Conservation (phyloP, 2,113 vertebrate genomes). For the Lagopus muta region DNA sequence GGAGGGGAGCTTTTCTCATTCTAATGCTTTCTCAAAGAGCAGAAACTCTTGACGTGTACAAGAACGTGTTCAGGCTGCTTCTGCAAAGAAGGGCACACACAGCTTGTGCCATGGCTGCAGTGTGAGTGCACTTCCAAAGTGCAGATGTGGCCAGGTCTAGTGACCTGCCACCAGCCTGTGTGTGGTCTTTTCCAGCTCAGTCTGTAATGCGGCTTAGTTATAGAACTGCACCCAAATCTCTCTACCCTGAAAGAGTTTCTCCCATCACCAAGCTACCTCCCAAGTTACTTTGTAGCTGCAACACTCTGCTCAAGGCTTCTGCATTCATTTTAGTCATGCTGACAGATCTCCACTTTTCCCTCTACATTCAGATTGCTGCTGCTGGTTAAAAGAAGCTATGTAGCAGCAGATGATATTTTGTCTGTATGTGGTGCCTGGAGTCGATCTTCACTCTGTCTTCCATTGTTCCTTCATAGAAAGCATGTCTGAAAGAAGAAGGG, state of each 20-base stretch:
- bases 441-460: neutral
- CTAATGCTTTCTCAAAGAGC: no score
- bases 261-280: neutral
- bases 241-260: neutral
- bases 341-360: no score
- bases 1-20: no score
- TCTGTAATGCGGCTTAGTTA: neutral
- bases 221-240: neutral
- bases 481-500: rapidly evolving
- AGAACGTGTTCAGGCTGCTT: neutral
- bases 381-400: neutral
- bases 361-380: neutral
- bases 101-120: neutral
- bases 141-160: rapidly evolving
- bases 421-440: neutral
- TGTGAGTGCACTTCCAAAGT: neutral
- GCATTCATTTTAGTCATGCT: neutral
- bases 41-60: neutral
- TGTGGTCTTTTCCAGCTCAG: neutral
- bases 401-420: neutral
- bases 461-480: neutral
- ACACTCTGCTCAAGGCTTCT: rapidly evolving
- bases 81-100: neutral
- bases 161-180: rapidly evolving
- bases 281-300: neutral